Percentiles rank a stretch among this genome's conserved stretches.
These are phyloP conservation scores for Orycteropus afer DNA, from an alignment of 2,113 vertebrate genomes.

Conservation along the genomic window DNA sequence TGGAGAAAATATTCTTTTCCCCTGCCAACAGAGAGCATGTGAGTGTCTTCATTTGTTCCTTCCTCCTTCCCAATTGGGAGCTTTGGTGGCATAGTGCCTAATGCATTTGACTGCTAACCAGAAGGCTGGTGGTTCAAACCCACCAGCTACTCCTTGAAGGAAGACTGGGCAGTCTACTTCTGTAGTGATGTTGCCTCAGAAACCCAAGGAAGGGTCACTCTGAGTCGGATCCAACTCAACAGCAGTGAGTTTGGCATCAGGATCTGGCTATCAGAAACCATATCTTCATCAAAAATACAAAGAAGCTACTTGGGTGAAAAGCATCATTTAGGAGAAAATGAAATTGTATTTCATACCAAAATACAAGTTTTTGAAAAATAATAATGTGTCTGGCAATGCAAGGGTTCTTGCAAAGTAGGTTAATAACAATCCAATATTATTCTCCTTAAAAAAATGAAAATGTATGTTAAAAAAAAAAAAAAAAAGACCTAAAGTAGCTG, in stretches of 20 bases:
- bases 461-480: constrained; percentile 87
- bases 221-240: too few species aligned
- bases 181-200: too few species aligned
- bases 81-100: too few species aligned
- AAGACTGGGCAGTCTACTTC: too few species aligned
- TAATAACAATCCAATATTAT: constrained; percentile 90
- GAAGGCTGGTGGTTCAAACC: too few species aligned
- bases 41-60: constrained; percentile 4
- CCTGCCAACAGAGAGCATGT: constrained; percentile 10
- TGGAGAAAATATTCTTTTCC: constrained; percentile 30
- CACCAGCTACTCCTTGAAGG: too few species aligned
- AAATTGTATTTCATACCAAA: constrained; percentile 88
- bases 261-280: constrained; percentile 82
- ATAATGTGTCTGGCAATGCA: constrained; percentile 87
- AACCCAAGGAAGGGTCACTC: too few species aligned
- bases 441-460: constrained; percentile 89
- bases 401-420: constrained; percentile 88
- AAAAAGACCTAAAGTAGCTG: constrained; percentile 88
- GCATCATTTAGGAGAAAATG: constrained; percentile 86
- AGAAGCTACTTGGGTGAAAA: constrained; percentile 85
- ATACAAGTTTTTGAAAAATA: constrained; percentile 90
- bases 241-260: too few species aligned
- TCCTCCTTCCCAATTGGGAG: constrained; percentile 10
- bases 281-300: constrained; percentile 81
- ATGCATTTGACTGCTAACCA: too few species aligned